phyloP scores from a whole-genome alignment of 1,140 invertebrate genomes.

The Potamilus streckersoni region DNA sequence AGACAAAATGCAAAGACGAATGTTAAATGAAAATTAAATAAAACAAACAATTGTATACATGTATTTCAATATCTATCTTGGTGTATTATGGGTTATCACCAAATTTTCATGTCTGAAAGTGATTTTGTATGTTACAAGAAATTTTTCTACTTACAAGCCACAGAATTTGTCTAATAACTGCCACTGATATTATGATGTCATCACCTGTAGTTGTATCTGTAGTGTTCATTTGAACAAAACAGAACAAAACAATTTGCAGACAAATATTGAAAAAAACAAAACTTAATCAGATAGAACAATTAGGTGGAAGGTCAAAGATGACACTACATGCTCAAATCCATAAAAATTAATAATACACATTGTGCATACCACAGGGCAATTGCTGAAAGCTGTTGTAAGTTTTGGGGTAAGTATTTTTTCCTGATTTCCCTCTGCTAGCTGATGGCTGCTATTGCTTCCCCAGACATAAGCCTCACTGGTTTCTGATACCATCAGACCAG shows the following conservation, averaged over 20 bases:
- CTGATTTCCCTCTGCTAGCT: constrained; percentile 74
- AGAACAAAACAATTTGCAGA: not conserved
- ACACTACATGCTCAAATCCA: not conserved
- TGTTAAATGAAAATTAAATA: too few species aligned
- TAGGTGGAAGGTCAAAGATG: not conserved
- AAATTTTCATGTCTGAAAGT: too few species aligned
- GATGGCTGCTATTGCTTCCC: constrained; percentile 79
- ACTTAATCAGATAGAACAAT: not conserved
- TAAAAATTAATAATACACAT: constrained; percentile 6
- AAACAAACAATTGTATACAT: too few species aligned
- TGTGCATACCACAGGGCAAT: constrained; percentile 72
- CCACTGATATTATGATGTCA: not conserved
- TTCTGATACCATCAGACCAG: constrained; percentile 2
- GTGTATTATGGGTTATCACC: too few species aligned
- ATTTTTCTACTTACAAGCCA: too few species aligned
- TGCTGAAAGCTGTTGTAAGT: constrained; percentile 71
- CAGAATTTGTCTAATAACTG: too few species aligned
- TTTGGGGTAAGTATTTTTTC: constrained; percentile 76
- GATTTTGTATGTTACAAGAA: too few species aligned
- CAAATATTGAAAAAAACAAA: not conserved
- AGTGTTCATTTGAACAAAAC: not conserved
- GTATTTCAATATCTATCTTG: too few species aligned
- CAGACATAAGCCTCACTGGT: constrained; percentile 75
- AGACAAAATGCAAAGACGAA: too few species aligned
- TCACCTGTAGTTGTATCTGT: not conserved